These are phyloP conservation scores for Sinocyclocheilus anophthalmus DNA, from an alignment of 2,113 vertebrate species.

Conservation along the genomic window DNA sequence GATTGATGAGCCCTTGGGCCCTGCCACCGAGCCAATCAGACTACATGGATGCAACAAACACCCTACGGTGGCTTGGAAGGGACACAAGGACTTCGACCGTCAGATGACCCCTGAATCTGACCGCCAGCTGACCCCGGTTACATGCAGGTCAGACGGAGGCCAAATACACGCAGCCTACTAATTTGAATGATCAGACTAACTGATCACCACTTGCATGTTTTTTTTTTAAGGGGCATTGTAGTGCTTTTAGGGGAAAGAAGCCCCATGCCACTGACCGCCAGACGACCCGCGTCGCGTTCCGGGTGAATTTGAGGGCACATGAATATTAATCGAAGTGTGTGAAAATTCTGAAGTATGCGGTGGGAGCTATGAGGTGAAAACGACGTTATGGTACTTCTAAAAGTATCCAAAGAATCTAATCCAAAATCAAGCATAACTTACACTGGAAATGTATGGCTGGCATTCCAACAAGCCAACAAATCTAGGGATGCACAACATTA, in stretches of 20 bases:
- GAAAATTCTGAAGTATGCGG: conserved; percentile 23
- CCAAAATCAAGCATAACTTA: not conserved
- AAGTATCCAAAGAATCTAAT: not conserved
- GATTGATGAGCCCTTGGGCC: conserved; percentile 70
- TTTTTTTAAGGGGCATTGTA: conserved; percentile 28
- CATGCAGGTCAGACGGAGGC: conserved; percentile 48
- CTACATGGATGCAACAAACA: conserved; percentile 62
- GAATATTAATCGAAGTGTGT: conserved; percentile 53
- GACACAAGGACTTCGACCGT: conserved; percentile 61
- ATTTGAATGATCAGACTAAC: conserved; percentile 47
- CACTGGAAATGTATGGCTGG: not conserved
- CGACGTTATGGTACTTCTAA: not conserved
- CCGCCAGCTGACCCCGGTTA: conserved; percentile 38
- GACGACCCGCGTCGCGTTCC: conserved; percentile 40
- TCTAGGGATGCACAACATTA: not conserved
- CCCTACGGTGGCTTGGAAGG: conserved; percentile 55
- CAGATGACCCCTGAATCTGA: conserved; percentile 26
- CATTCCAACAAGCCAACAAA: not conserved
- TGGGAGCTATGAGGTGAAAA: not conserved
- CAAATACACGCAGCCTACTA: conserved; percentile 44
- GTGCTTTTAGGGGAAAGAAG: conserved; percentile 4
- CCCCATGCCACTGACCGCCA: conserved; percentile 45
- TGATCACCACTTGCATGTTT: not conserved
- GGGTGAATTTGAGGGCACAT: conserved; percentile 56
- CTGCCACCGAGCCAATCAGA: conserved; percentile 57